Evolutionary conservation across 2,113 vertebrate species (phyloP), one percentile per base, ranked within the genome.

Genomic region (Pomatostomus ruficeps): DNA sequence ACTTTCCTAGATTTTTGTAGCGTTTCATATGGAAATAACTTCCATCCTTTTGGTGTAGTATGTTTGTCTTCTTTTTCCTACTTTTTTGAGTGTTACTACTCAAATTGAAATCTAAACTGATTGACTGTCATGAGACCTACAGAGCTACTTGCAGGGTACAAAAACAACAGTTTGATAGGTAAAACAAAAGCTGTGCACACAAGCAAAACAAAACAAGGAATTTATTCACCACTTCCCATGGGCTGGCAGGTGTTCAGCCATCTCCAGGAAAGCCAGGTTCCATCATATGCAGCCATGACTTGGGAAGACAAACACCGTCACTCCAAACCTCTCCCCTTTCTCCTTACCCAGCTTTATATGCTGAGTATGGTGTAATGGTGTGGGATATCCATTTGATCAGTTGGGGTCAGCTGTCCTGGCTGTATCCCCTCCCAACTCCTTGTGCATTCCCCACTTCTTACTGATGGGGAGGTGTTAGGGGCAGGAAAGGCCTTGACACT

Each of bases 271-370:
- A 52, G 24, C 18, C 6, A 59, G 35, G 35, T 14, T 80, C 7
- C 10, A 14, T 63, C 26, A 23, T 1, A 1, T 0, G 0, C 21
- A 46, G 2, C 1, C 0, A 5, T 51, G 10, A 49, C 72, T 84
- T 68, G 43, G 40, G 49, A 73, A 81, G n/a, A 68, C 31, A 68
- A 42, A 35, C 10, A 25, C 15, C 28, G 14, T 87, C 7, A 31
- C 18, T 67, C 19, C 9, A 7, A 46, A 43, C 1, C 1, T 67
- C 9, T 2, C 7, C 14, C 2, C 5, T 70, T 85, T 24, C 14
- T 40, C 16, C 25, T 82, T 54, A 29, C 22, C 7, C 14, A 33
- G 25, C 17, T 67, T 55, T n/a, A 29, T 51, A 18, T 63, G 10
- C 48, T 54, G 38, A 63, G 2, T 24, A 9, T 6, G 5, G 16